Evolutionary conservation across 2,888 invertebrate species (phyloP).

Genomic region (Embidobia sp.): DNA sequence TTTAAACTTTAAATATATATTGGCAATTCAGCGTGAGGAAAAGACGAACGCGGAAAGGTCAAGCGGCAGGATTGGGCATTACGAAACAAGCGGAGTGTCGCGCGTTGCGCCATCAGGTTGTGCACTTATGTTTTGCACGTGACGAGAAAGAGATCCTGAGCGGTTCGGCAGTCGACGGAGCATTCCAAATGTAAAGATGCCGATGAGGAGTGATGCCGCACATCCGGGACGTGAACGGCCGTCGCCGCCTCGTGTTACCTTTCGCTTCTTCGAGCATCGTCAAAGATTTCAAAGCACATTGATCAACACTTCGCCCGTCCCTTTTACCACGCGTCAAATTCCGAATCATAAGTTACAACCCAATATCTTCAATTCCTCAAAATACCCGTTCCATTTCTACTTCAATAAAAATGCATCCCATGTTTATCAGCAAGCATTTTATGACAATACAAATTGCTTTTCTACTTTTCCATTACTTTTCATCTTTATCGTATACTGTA

Average conservation of each 20-base stretch:
- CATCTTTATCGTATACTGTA: too few species aligned
- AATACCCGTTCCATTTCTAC: too few species aligned
- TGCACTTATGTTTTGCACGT: conserved; percentile 60
- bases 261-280: conserved; percentile 64
- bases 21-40: conserved; percentile 54
- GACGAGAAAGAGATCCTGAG: conserved; percentile 67
- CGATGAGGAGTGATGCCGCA: conserved; percentile 63
- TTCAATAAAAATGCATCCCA: too few species aligned
- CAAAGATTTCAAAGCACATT: conserved; percentile 49
- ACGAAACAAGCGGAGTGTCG: conserved; percentile 63
- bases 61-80: conserved; percentile 63
- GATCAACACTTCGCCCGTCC: conserved; percentile 33
- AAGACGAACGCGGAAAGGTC: conserved; percentile 66
- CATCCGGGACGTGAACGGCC: conserved; percentile 70
- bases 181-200: conserved; percentile 74
- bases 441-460: too few species aligned
- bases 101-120: conserved; percentile 64
- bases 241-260: conserved; percentile 60
- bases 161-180: conserved; percentile 68
- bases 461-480: too few species aligned
- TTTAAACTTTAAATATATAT: conserved; percentile 58
- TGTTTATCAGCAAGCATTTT: too few species aligned
- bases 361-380: neutral
- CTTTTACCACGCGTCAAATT: conserved; percentile 14
- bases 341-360: conserved; percentile 11